These are phyloP conservation scores for Siderastrea radians DNA, from an alignment of 92 coral and sea anemone species.

Conservation along the genomic window DNA sequence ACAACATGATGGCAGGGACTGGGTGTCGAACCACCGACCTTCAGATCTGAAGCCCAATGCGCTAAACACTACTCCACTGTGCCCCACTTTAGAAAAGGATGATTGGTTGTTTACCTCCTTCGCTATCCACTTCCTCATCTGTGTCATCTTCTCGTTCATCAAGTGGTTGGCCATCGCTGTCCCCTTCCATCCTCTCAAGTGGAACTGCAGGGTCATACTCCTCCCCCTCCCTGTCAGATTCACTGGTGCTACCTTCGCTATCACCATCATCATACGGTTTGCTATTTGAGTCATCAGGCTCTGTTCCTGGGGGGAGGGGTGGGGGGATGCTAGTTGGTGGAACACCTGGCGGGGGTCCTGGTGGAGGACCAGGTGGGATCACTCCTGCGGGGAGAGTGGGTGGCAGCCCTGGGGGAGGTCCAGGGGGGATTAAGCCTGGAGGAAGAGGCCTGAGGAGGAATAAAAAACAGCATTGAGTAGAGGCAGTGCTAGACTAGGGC, in stretches of 20 bases:
- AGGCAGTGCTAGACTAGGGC: no score
- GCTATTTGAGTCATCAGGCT: slow-evolving; percentile 58
- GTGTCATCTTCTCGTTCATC: slow-evolving; percentile 36
- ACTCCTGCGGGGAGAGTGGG: slow-evolving; percentile 76
- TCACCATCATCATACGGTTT: slow-evolving; percentile 66
- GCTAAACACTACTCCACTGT: no score
- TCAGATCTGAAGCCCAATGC: no score
- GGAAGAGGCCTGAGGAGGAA: slow-evolving; percentile 66
- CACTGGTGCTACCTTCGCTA: slow-evolving; percentile 88
- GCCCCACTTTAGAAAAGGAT: background rate
- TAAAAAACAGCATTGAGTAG: no score
- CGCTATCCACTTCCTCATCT: slow-evolving; percentile 62
- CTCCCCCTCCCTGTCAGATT: slow-evolving; percentile 90
- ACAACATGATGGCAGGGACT: no score
- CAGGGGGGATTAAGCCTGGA: slow-evolving; percentile 88
- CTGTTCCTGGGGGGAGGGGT: slow-evolving; percentile 79
- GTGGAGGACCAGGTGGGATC: slow-evolving; percentile 86
- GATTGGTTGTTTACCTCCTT: slow-evolving; percentile 15
- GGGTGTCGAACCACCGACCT: no score
- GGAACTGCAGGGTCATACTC: slow-evolving; percentile 84
- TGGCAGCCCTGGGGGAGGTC: slow-evolving; percentile 90
- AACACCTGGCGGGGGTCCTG: slow-evolving; percentile 75
- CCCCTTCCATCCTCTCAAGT: slow-evolving; percentile 57
- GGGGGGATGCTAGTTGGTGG: slow-evolving; percentile 73
- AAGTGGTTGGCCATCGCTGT: slow-evolving; percentile 36